phyloP scores from a whole-genome alignment of 2,113 vertebrate genomes.

The Hyperoodon ampullatus region DNA sequence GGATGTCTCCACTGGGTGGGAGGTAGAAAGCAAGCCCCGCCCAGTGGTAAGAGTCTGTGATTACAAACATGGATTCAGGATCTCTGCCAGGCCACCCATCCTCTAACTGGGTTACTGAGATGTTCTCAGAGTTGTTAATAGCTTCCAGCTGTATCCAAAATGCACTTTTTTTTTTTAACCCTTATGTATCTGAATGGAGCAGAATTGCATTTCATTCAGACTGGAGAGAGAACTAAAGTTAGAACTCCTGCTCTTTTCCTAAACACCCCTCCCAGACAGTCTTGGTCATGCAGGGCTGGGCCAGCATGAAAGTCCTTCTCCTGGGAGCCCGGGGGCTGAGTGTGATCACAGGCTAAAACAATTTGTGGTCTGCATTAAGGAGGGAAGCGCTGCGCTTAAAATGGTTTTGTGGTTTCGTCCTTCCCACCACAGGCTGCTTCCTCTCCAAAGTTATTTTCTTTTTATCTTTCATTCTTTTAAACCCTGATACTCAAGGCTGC shows the following conservation, averaged over 20 bases:
- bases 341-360: conserved; percentile 52
- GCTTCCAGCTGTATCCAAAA: conserved; percentile 73
- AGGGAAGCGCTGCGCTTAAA: conserved; percentile 12
- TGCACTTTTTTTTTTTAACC: conserved; percentile 24
- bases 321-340: not conserved
- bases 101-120: conserved; percentile 66
- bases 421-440: conserved; percentile 10
- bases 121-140: conserved; percentile 67
- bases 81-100: conserved; percentile 77
- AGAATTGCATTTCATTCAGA: not conserved
- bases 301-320: not conserved
- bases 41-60: conserved; percentile 55
- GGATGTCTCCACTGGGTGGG: conserved; percentile 33
- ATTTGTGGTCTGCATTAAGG: conserved; percentile 49
- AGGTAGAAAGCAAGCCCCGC: conserved; percentile 9
- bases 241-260: not conserved
- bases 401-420: conserved; percentile 38
- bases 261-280: not conserved
- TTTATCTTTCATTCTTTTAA: conserved; percentile 59
- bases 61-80: conserved; percentile 42
- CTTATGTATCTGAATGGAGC: not conserved
- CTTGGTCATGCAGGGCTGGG: not conserved
- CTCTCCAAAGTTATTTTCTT: conserved; percentile 30
- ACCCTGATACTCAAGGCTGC: not conserved
- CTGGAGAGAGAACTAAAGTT: not conserved